Evolutionary conservation across 2,113 vertebrate species (phyloP), one percentile per base, ranked within the genome.

Genomic region (Todiramphus chloris): DNA sequence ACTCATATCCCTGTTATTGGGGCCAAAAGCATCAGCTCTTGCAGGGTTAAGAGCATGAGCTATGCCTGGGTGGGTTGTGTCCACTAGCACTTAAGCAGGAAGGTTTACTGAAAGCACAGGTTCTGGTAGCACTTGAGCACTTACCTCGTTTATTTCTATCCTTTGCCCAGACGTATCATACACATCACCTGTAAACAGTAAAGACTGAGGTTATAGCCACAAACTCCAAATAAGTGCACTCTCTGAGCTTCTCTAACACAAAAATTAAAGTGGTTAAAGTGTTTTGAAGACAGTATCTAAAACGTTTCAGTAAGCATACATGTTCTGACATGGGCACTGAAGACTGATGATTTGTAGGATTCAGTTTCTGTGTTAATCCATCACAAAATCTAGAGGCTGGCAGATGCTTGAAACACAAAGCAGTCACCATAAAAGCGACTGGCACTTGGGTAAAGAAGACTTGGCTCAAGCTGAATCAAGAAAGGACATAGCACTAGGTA

Each of bases 61-160:
- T 87, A 3, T 23, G 56, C 9, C 24, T 79, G 43, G 9, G 1
- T 27, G 44, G 11, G 21, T 30, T 64, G 10, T 50, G 25, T 35
- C 23, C 16, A 11, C 5, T 35, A 21, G 13, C 27, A 51, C 46
- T 31, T 56, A 68, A 4, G 13, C 53, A 76, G 23, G 6, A 27
- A 92, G 17, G 14, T 25, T 62, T 44, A 75, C 10, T 27, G n/a
- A 44, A 83, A 62, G 28, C 14, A 73, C 11, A 78, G 33, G 77
- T 43, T 17, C 28, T 35, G 16, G 7, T 7, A 21, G 69, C 6
- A 16, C n/a, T 82, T 37, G 30, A 46, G 55, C 62, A 95, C 98
- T 98, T 87, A 99, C 99, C 98, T 99, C 98, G 24, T 97, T 98
- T 80, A 98, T 95, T 93, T 99, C 98, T 18, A 98, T 77, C 37